Evolutionary conservation across 2,888 invertebrate species (phyloP), one percentile per base, ranked within the genome.

Genomic region (Acrobasis repandana): DNA sequence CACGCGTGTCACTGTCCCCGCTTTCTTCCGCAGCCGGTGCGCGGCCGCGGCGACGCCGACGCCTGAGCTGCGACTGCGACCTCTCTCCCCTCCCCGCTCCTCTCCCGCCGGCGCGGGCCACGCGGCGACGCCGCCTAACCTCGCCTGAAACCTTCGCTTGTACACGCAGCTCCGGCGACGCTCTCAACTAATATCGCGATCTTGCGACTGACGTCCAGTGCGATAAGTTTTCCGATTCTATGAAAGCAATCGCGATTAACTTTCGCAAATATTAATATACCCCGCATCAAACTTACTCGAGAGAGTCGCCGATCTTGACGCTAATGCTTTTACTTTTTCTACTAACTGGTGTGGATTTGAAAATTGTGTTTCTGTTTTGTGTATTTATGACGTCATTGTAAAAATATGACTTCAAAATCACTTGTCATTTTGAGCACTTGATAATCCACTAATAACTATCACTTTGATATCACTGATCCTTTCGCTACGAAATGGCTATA

Each of bases 211-310:
- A 43, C 43, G 43, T 2, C 50, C 56, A 18, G 33, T 6, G 67
- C 63, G 73, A 68, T 62, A 68, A 75, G 76, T 77, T 75, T 71
- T 75, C 75, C 67, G 65, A 71, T 73, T 78, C 72, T 72, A 70
- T 64, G 65, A 62, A 58, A 71, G 69, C 59, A 76, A 72, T 67
- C 61, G 58, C 64, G 74, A 73, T 66, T 72, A 72, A 75, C 77
- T 75, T 69, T 70, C 73, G 68, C 16, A 8, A 28, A 20, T 28
- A 28, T 28, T 28, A 8, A 28, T 28, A 15, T 20, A 11, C n/a
- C 46, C n/a, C 8, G 5, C 9, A 16, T 16, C 14, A n/a, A 43
- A 14, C n/a, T 14, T 43, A 11, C 20, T 38, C 54, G 54, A 54
- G 38, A 38, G 54, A 9, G 38, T 54, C 38, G 54, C 54, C 54